These are phyloP conservation scores for Psittacula cyanocephala DNA, from an alignment of 2,113 vertebrate genomes.

Conservation along the genomic window DNA sequence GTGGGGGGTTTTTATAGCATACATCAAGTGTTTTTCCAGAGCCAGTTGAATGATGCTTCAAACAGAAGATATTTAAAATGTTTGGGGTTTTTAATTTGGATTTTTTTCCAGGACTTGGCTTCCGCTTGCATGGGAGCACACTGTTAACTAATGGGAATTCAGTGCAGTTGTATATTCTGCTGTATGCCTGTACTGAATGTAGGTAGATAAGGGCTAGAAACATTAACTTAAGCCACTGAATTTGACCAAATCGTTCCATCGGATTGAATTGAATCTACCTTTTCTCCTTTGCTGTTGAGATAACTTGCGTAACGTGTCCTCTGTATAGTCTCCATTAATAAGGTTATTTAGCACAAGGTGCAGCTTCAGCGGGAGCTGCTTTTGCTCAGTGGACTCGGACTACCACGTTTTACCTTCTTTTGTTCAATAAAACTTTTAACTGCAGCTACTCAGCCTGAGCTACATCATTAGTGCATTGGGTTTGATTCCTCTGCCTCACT, in stretches of 20 bases:
- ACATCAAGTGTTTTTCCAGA: neutral
- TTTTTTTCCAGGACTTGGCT: conserved; percentile 2
- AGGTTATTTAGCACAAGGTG: conserved; percentile 73
- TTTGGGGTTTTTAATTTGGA: neutral
- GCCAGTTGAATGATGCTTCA: neutral
- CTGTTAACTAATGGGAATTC: conserved; percentile 5
- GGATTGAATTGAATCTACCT: conserved; percentile 23
- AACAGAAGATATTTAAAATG: neutral
- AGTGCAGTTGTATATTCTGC: conserved; percentile 1
- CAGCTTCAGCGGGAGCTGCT: conserved; percentile 63
- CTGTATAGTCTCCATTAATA: conserved; percentile 66
- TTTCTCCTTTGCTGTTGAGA: conserved; percentile 55
- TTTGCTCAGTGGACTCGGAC: conserved; percentile 72
- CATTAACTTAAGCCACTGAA: conserved; percentile 43
- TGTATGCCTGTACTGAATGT: conserved; percentile 33
- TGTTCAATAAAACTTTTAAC: conserved; percentile 77
- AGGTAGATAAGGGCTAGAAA: conserved; percentile 66
- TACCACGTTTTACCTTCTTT: conserved; percentile 67
- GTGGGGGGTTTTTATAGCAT: neutral
- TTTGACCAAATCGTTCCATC: conserved; percentile 46
- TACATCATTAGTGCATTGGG: conserved; percentile 59
- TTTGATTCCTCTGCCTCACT: conserved; percentile 45
- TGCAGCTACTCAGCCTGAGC: conserved; percentile 64
- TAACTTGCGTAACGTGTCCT: conserved; percentile 57
- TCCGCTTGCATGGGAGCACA: neutral